Evolutionary conservation across 2,113 vertebrate genomes (phyloP).

Genomic region (Platanista minor): DNA sequence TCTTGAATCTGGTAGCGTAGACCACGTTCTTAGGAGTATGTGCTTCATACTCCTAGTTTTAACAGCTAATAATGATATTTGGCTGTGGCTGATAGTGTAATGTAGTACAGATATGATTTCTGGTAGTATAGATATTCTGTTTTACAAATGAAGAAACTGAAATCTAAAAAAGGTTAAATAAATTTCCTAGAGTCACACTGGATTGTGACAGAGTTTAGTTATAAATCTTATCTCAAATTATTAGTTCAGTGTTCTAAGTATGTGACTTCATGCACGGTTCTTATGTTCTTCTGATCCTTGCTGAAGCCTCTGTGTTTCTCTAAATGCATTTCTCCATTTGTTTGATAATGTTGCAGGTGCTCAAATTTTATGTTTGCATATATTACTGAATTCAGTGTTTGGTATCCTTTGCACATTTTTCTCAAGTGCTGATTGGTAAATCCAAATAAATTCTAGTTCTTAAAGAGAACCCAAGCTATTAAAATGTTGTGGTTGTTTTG

Average conservation of each 20-base stretch:
- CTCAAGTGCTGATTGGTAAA: not conserved
- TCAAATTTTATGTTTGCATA: not conserved
- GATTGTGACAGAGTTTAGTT: not conserved
- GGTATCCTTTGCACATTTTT: not conserved
- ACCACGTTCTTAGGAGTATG: not conserved
- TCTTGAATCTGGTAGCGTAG: not conserved
- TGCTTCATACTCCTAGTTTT: not conserved
- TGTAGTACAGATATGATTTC: not conserved
- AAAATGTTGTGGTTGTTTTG: slow-evolving; percentile 16
- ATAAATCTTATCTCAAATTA: not conserved
- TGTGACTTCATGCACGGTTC: not conserved
- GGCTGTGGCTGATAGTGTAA: not conserved
- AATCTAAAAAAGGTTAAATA: not conserved
- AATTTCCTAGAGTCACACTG: not conserved
- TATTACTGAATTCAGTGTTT: not conserved
- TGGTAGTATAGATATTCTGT: not conserved
- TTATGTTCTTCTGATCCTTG: not conserved
- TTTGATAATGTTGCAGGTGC: not conserved
- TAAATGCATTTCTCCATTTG: not conserved
- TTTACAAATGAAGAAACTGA: slow-evolving; percentile 9
- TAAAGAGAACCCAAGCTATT: not conserved
- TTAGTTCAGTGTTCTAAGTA: not conserved
- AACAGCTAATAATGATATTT: not conserved
- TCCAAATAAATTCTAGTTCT: slow-evolving; percentile 36
- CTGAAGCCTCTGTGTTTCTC: not conserved